phyloP scores from a whole-genome alignment of 2,888 invertebrate genomes.

The Callyntrura guangdongensis region DNA sequence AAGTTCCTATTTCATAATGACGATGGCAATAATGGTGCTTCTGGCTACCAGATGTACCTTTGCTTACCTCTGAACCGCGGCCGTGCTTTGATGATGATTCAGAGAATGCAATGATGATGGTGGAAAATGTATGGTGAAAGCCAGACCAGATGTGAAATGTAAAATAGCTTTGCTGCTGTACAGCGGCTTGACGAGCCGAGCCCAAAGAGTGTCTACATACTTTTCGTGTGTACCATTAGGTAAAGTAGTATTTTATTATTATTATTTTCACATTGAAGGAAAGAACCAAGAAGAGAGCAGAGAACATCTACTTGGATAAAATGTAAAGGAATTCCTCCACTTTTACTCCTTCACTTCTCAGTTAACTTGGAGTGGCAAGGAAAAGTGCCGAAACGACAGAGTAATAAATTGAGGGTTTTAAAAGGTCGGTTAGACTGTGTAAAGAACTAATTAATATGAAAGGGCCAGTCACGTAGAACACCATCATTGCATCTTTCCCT shows the following conservation, averaged over 20 bases:
- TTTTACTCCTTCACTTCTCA: slow-evolving; percentile 58
- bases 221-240: background rate
- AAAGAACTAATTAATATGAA: slow-evolving; percentile 79
- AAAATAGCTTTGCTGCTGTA: slow-evolving; percentile 49
- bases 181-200: slow-evolving; percentile 16
- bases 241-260: background rate
- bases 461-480: slow-evolving; percentile 75
- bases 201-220: background rate
- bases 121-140: slow-evolving; percentile 59
- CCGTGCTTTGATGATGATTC: slow-evolving; percentile 44
- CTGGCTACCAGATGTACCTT: slow-evolving; percentile 45
- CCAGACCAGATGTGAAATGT: slow-evolving; percentile 30
- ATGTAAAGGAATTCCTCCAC: slow-evolving; percentile 42
- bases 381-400: slow-evolving; percentile 70
- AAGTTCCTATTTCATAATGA: slow-evolving; percentile 39
- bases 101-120: slow-evolving; percentile 13
- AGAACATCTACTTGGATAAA: slow-evolving; percentile 25
- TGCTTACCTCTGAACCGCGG: slow-evolving; percentile 34
- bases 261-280: background rate
- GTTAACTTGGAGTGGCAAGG: slow-evolving; percentile 56
- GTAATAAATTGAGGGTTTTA: slow-evolving; percentile 78
- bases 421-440: slow-evolving; percentile 74
- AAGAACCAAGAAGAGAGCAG: background rate
- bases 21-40: slow-evolving; percentile 16
- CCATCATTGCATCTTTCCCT: slow-evolving; percentile 60